phyloP scores from a whole-genome alignment of 1,140 invertebrate genomes.

The Drosophila persimilis region DNA sequence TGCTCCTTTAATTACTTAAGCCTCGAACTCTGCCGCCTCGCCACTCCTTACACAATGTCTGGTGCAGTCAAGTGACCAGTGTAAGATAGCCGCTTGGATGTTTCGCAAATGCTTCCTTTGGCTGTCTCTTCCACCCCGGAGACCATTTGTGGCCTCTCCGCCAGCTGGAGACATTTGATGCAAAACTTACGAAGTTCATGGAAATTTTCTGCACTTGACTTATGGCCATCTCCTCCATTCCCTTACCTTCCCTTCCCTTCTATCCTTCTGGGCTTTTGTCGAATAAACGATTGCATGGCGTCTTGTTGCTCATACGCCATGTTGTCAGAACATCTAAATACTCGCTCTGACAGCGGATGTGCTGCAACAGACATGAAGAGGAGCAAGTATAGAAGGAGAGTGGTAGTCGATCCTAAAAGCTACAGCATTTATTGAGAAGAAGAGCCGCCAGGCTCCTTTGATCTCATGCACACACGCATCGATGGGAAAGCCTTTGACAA shows the following conservation, averaged over 20 bases:
- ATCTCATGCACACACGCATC: constrained; percentile 7
- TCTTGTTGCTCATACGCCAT: constrained; percentile 61
- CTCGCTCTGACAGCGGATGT: constrained; percentile 4
- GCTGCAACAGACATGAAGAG: no score
- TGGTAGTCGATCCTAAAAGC: no score
- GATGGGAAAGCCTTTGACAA: background rate
- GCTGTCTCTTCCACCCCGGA: no score
- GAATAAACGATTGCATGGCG: constrained; percentile 24
- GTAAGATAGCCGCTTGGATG: constrained; percentile 3
- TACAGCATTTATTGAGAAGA: no score
- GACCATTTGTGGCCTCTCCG: no score
- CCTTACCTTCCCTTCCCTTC: background rate
- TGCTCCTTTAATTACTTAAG: constrained; percentile 58
- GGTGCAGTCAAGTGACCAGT: constrained; percentile 53
- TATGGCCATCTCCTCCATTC: no score
- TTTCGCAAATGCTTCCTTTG: constrained; percentile 24
- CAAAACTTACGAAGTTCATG: constrained; percentile 18
- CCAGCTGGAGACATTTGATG: constrained; percentile 28
- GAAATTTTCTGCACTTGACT: constrained; percentile 9
- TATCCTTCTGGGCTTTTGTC: constrained; percentile 6
- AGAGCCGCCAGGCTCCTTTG: constrained; percentile 14
- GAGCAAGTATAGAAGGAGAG: no score
- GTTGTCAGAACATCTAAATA: constrained; percentile 24
- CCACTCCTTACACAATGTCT: constrained; percentile 5
- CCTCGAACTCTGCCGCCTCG: background rate